Evolutionary conservation across 1,140 invertebrate genomes (phyloP).

Genomic region (Drosophila mojavensis): DNA sequence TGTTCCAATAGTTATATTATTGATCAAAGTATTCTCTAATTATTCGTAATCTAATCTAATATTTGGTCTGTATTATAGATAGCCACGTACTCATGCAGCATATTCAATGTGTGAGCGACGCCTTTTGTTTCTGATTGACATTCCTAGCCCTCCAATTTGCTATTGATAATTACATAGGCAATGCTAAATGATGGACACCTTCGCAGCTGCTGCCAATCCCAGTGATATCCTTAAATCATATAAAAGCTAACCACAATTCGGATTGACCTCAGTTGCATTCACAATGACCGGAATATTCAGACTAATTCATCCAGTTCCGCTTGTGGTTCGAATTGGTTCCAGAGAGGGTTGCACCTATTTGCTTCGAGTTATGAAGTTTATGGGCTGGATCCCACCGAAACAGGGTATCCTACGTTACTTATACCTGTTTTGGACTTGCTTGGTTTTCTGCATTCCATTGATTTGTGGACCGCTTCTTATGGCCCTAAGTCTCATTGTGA

Average conservation of each 20-base stretch:
- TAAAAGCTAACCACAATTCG: background rate
- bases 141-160: no score
- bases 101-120: no score
- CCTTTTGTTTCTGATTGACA: no score
- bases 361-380: background rate
- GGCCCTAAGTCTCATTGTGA: background rate
- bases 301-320: background rate
- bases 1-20: no score
- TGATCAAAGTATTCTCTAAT: no score
- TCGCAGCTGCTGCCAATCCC: background rate
- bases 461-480: conserved; percentile 1
- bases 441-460: background rate
- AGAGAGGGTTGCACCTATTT: conserved; percentile 7
- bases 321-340: background rate
- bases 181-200: background rate
- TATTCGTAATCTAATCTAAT: no score
- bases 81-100: no score
- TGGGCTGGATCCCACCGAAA: conserved; percentile 15
- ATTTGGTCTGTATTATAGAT: no score
- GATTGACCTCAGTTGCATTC: background rate
- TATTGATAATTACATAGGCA: no score
- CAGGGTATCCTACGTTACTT: conserved; percentile 1
- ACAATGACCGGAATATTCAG: background rate
- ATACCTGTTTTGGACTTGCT: background rate
- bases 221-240: background rate